phyloP scores from a whole-genome alignment of 2,888 invertebrate genomes.

The Apotomis turbidana region DNA sequence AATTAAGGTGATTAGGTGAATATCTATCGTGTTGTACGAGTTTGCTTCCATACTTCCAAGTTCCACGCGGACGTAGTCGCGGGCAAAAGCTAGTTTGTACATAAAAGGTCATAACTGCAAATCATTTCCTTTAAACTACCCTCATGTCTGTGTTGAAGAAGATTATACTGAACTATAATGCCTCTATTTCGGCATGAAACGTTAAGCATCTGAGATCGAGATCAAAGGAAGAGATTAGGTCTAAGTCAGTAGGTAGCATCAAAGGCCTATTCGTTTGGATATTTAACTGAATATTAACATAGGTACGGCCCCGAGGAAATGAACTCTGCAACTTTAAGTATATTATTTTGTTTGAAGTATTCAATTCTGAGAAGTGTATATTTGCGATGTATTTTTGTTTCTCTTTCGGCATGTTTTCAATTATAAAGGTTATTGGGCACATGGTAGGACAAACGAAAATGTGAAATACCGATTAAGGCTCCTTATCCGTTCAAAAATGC shows the following conservation, averaged over 20 bases:
- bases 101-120: neutral
- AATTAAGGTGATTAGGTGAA: too few relatives aligned
- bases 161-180: constrained; percentile 1
- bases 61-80: too few relatives aligned
- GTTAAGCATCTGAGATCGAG: constrained; percentile 3
- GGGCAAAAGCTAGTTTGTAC: too few relatives aligned
- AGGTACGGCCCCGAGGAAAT: neutral
- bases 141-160: neutral
- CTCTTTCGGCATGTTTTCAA: too few relatives aligned
- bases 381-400: neutral
- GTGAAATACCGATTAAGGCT: too few relatives aligned
- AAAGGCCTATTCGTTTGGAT: constrained; percentile 18
- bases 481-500: too few relatives aligned
- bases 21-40: too few relatives aligned
- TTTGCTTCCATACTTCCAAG: too few relatives aligned
- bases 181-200: constrained; percentile 14
- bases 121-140: neutral
- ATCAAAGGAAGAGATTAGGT: constrained; percentile 32
- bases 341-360: constrained; percentile 25
- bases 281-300: constrained; percentile 23
- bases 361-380: neutral
- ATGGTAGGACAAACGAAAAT: too few relatives aligned
- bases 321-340: constrained; percentile 3
- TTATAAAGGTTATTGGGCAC: too few relatives aligned
- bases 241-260: constrained; percentile 35